Evolutionary conservation across 2,797 vertebrate genomes (phyloP), one percentile per base, ranked within the genome.

Genomic region (Kryptopterus vitreolus): DNA sequence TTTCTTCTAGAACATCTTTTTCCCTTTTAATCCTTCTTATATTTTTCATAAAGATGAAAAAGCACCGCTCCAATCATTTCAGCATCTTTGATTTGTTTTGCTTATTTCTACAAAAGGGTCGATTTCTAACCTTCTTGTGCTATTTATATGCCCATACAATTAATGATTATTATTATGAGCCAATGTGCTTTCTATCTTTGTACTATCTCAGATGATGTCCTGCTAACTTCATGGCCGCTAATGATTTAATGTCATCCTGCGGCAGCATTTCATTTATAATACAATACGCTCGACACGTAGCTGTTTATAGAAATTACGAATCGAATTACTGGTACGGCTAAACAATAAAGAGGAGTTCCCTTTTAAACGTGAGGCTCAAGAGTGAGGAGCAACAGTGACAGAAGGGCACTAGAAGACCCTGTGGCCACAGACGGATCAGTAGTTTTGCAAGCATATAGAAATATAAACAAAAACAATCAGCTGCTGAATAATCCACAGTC

Each of bases 371-470:
- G 33, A n/a, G 10, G 16, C 57, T 59, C 24, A 12, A 46, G 16
- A 61, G 22, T 59, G n/a, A 58, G 13, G 12, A 58, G 46, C 58
- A 59, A 43, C 31, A 11, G 31, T 24, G 13, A 8, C 10, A 59
- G 7, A 55, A 62, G 18, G 38, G 18, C 31, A 35, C 18, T 4
- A 29, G 26, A 35, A 76, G 33, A 33, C 5, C 38, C 26, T 22
- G 16, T 61, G 35, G n/a, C 13, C 43, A 59, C 73, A 62, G 26
- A 33, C 33, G 15, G 43, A 62, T 62, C 58, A 63, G 74, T 76
- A 76, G 74, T 63, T 61, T 74, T 77, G n/a, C 38, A 13, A 50
- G 68, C 53, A 76, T 68, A 24, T 48, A 35, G 55, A 81, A 13
- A 29, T 65, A 46, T 52, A 63, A 20, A 11, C 26, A 9, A 74